These are phyloP conservation scores for Zaprionus kolodkinae DNA, from an alignment of 1,140 invertebrate genomes.

Conservation along the genomic window DNA sequence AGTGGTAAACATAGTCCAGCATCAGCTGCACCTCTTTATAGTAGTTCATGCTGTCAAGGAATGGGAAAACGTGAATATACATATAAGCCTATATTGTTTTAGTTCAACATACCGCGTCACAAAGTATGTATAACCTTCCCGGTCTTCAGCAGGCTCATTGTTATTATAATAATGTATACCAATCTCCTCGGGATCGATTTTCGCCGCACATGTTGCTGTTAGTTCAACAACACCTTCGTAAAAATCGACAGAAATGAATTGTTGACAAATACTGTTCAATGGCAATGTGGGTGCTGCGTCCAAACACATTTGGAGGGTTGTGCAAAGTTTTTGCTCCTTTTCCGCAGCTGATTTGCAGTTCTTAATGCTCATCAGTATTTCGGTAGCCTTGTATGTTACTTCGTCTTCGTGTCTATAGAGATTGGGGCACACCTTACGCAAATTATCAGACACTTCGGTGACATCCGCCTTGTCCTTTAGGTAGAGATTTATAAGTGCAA, in stretches of 20 bases:
- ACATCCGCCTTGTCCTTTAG: slow-evolving; percentile 97
- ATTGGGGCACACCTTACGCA: slow-evolving; percentile 96
- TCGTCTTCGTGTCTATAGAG: slow-evolving; percentile 98
- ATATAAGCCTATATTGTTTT: background rate
- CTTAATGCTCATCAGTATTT: slow-evolving; percentile 93
- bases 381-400: slow-evolving; percentile 96
- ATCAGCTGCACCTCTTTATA: slow-evolving; percentile 94
- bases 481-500: slow-evolving; percentile 93
- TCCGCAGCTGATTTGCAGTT: slow-evolving; percentile 88
- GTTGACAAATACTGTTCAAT: slow-evolving; percentile 80
- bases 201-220: slow-evolving; percentile 92
- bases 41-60: slow-evolving; percentile 88
- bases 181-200: slow-evolving; percentile 94
- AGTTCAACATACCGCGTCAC: slow-evolving; percentile 51
- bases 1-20: slow-evolving; percentile 91
- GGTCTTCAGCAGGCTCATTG: slow-evolving; percentile 91
- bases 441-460: slow-evolving; percentile 93
- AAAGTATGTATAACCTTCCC: slow-evolving; percentile 90
- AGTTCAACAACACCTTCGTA: slow-evolving; percentile 96
- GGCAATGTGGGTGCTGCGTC: slow-evolving; percentile 80
- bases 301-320: slow-evolving; percentile 94
- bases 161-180: slow-evolving; percentile 95
- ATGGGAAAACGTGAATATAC: background rate
- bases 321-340: slow-evolving; percentile 89
- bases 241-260: slow-evolving; percentile 90